Evolutionary conservation across 1,140 invertebrate genomes (phyloP), one percentile per base, ranked within the genome.

Genomic region (Pseudachorutes palmiensis): DNA sequence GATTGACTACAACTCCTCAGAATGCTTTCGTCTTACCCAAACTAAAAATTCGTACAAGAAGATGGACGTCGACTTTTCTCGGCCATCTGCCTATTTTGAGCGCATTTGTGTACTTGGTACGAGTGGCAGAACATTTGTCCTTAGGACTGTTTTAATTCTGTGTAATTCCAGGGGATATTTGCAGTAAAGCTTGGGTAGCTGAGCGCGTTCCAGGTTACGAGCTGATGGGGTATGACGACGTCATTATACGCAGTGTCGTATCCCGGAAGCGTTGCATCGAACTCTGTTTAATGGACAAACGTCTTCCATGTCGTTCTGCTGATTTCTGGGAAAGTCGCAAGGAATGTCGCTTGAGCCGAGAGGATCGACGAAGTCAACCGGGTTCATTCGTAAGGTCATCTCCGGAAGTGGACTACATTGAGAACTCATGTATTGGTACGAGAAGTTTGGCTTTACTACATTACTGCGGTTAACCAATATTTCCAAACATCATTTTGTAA

Each of bases 371-470:
- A 57, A 77, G 78, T 0, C 75, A 76, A 33, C 77, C 79, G 26
- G 70, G 68, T 2, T 74, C 76, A 3, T 80, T 81, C 69, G 67
- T 75, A 32, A 71, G 74, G 31, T 74, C 75, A 22, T 71, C 73
- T 3, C 67, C 76, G 29, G 77, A 80, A 45, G 75, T 80, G 5
- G 79, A 82, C 67, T 82, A 82, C 68, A 72, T 82, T 65, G 81
- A 82, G 71, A 82, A 82, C 69, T 74, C 79, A 64, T 82, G 81
- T 65, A 63, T 62, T 65, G 69, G 69, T 74, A 45, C 33, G 66
- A 30, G 49, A 31, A n/a, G n/a, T n/a, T n/a, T n/a, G n/a, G n/a
- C n/a, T n/a, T n/a, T n/a, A n/a, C n/a, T n/a, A n/a, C n/a, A n/a
- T n/a, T n/a, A n/a, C n/a, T n/a, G n/a, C n/a, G n/a, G n/a, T n/a